These are phyloP conservation scores for Rhagonycha lutea DNA, from an alignment of 2,888 invertebrate genomes.

Conservation along the genomic window DNA sequence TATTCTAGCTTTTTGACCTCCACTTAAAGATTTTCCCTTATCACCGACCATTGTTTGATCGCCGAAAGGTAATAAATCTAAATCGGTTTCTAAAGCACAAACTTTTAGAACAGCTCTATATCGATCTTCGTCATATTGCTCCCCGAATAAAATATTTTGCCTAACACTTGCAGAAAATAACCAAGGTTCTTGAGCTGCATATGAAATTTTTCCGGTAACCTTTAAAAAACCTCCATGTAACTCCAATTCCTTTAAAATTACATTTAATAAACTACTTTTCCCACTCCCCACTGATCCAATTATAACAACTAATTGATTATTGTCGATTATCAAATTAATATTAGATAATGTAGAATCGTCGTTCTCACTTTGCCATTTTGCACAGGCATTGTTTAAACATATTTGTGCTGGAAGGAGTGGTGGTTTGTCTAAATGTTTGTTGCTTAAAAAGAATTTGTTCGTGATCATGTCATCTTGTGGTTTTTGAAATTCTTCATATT, in stretches of 20 bases:
- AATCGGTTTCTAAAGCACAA: conserved; percentile 70
- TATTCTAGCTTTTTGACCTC: conserved; percentile 84
- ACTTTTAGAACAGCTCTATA: conserved; percentile 66
- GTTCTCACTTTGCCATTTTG: conserved; percentile 64
- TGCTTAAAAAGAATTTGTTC: not conserved
- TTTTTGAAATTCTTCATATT: conserved; percentile 57
- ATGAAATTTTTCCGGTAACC: conserved; percentile 60
- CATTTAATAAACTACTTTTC: conserved; percentile 60
- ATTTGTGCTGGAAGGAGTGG: conserved; percentile 49
- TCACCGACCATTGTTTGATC: conserved; percentile 83
- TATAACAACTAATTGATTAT: conserved; percentile 58
- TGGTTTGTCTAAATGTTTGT: not conserved
- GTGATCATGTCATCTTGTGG: not conserved
- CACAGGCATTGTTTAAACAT: conserved; percentile 64
- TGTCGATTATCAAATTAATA: conserved; percentile 51
- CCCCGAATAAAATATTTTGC: conserved; percentile 81
- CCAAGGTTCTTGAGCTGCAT: conserved; percentile 70
- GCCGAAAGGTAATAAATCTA: conserved; percentile 73
- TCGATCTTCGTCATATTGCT: conserved; percentile 61
- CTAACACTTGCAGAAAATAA: conserved; percentile 63
- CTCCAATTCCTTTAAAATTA: conserved; percentile 56
- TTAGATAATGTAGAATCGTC: conserved; percentile 10
- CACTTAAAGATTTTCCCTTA: conserved; percentile 78
- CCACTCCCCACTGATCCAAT: conserved; percentile 74
- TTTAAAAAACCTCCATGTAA: conserved; percentile 52